These are phyloP conservation scores for Eupleurogrammus muticus DNA, from an alignment of 2,797 vertebrate genomes.

Conservation along the genomic window DNA sequence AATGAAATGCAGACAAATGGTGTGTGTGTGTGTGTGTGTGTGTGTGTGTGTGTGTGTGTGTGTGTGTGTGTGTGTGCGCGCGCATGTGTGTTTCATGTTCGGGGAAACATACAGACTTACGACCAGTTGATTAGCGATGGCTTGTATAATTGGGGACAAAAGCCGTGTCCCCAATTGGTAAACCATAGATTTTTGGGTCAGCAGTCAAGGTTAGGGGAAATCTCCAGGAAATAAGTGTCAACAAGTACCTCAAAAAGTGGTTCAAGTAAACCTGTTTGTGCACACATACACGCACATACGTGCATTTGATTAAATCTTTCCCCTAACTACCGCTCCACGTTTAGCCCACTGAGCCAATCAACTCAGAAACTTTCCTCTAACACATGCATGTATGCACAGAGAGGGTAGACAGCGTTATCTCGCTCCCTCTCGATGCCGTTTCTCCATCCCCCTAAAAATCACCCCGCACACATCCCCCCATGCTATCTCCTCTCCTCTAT, in stretches of 20 bases:
- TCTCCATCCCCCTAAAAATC: constrained; percentile 50
- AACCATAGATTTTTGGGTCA: no score
- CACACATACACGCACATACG: no score
- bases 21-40: constrained; percentile 41
- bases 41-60: constrained; percentile 29
- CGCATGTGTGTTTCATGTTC: constrained; percentile 22
- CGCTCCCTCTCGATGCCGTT: constrained; percentile 51
- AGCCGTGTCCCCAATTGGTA: no score
- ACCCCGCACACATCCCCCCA: constrained; percentile 34
- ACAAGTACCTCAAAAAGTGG: no score
- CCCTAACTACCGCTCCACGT: constrained; percentile 10
- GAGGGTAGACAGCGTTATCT: constrained; percentile 34
- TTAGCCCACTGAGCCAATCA: constrained; percentile 17
- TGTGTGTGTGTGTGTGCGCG: constrained; percentile 38
- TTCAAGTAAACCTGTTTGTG: background rate
- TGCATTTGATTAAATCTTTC: constrained; percentile 4
- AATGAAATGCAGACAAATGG: constrained; percentile 26
- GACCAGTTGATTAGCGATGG: no score
- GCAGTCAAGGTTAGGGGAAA: no score
- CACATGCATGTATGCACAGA: constrained; percentile 41
- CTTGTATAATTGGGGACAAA: no score
- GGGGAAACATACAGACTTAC: no score
- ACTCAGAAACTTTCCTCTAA: constrained; percentile 41
- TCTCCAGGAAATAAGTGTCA: no score
- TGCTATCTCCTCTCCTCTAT: constrained; percentile 64